Conservation (phyloP, 2,888 invertebrate genomes). For the Ophion costatus region DNA sequence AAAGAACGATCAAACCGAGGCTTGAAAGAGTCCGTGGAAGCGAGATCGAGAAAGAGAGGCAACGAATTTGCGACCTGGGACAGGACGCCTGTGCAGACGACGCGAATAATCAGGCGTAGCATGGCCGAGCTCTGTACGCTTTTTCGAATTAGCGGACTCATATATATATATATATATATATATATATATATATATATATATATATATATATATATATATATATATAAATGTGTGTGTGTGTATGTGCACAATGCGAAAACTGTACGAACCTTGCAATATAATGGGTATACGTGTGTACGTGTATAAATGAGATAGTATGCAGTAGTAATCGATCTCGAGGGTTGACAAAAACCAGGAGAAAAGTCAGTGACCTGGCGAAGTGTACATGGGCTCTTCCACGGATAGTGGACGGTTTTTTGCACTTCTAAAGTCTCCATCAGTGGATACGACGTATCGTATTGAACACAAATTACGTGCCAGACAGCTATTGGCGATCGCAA, state of each 20-base stretch:
- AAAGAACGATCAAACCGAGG: constrained; percentile 35
- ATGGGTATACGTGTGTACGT: constrained; percentile 18
- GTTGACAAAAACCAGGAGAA: constrained; percentile 58
- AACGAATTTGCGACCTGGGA: constrained; percentile 39
- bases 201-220: no score
- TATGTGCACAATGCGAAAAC: not conserved
- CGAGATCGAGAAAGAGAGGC: constrained; percentile 14
- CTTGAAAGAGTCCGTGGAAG: not conserved
- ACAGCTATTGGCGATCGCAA: no score
- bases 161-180: constrained; percentile 27
- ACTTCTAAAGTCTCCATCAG: not conserved
- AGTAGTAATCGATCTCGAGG: constrained; percentile 46
- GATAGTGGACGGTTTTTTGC: not conserved
- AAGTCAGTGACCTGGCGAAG: constrained; percentile 47
- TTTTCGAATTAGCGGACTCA: constrained; percentile 64
- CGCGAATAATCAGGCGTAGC: constrained; percentile 67
- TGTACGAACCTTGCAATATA: not conserved
- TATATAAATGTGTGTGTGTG: no score
- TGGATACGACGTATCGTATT: not conserved
- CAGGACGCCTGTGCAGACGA: constrained; percentile 24
- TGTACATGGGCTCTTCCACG: constrained; percentile 10
- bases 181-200: constrained; percentile 9
- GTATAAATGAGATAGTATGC: constrained; percentile 31
- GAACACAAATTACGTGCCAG: not conserved
- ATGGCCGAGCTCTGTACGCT: constrained; percentile 53